These are phyloP conservation scores for Tachyglossus aculeatus DNA, from an alignment of 2,797 vertebrate species.

Conservation along the genomic window DNA sequence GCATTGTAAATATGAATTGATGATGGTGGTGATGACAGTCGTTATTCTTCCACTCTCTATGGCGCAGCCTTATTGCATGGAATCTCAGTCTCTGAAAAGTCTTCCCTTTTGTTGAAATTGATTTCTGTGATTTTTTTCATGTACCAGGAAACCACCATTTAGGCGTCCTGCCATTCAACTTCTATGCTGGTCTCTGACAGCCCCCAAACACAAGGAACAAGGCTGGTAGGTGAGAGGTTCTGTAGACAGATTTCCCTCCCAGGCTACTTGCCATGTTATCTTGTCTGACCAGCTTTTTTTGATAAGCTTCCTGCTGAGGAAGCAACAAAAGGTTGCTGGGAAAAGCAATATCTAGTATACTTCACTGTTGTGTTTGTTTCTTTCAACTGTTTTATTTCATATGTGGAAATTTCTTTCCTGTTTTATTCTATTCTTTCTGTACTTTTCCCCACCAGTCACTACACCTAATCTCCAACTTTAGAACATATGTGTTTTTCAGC, in stretches of 20 bases:
- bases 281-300: conserved; percentile 31
- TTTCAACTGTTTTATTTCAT: neutral
- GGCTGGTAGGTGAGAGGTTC: neutral
- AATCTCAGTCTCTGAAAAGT: neutral
- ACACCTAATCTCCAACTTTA: neutral
- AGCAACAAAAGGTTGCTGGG: conserved; percentile 1
- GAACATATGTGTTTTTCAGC: conserved; percentile 4
- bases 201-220: neutral
- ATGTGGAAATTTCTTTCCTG: no score
- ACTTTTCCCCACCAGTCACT: no score
- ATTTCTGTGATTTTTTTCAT: neutral
- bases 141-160: neutral
- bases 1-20: no score
- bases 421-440: no score
- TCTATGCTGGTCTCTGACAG: neutral
- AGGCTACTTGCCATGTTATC: conserved; percentile 3
- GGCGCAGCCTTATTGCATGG: no score
- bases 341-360: neutral
- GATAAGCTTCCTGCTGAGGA: conserved; percentile 20
- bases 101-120: neutral
- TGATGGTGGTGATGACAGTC: no score
- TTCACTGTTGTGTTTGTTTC: neutral
- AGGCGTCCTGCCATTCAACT: neutral
- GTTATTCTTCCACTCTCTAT: no score
- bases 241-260: neutral